A percentile compares a stretch with the other conserved stretches of the same genome.
These are phyloP conservation scores for Leptinotarsa peninsularis DNA, from an alignment of 2,888 invertebrate genomes.

Conservation along the genomic window DNA sequence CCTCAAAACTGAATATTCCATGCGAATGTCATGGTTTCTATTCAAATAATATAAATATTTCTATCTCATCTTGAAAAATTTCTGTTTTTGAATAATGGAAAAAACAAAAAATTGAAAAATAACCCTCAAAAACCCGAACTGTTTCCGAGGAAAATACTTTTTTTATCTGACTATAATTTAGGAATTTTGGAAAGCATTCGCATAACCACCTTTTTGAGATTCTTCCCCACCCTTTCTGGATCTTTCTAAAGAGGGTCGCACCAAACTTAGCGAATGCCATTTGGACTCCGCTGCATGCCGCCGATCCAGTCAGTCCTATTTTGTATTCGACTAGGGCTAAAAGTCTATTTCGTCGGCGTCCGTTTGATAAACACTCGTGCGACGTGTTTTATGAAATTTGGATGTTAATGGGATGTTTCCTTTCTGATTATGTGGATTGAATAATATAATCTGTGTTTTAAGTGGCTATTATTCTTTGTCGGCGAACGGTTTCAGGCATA, in stretches of 20 bases:
- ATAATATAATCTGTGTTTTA: conserved; percentile 50
- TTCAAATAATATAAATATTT: too few species aligned
- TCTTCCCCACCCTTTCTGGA: conserved; percentile 25
- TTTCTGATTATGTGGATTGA: conserved; percentile 50
- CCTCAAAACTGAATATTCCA: too few species aligned
- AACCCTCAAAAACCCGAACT: too few species aligned
- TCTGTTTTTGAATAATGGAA: too few species aligned
- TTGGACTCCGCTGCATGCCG: conserved; percentile 32
- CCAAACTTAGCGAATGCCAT: conserved; percentile 33
- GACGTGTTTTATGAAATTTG: conserved; percentile 39
- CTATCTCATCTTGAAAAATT: too few species aligned
- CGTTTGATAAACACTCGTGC: conserved; percentile 40
- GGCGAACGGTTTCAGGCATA: conserved; percentile 26
- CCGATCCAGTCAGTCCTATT: conserved; percentile 41
- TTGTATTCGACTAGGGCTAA: conserved; percentile 41
- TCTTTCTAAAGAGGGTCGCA: conserved; percentile 37
- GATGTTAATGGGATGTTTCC: conserved; percentile 48
- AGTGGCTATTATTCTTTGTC: conserved; percentile 46
- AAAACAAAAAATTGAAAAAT: too few species aligned
- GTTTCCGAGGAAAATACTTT: too few species aligned
- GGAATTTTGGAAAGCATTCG: conserved; percentile 46
- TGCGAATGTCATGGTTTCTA: too few species aligned
- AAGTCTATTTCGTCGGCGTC: conserved; percentile 37
- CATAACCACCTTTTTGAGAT: conserved; percentile 36
- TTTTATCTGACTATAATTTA: conserved; percentile 32